These are phyloP conservation scores for Orchestia grillus DNA, from an alignment of 1,140 invertebrate genomes.

Conservation along the genomic window DNA sequence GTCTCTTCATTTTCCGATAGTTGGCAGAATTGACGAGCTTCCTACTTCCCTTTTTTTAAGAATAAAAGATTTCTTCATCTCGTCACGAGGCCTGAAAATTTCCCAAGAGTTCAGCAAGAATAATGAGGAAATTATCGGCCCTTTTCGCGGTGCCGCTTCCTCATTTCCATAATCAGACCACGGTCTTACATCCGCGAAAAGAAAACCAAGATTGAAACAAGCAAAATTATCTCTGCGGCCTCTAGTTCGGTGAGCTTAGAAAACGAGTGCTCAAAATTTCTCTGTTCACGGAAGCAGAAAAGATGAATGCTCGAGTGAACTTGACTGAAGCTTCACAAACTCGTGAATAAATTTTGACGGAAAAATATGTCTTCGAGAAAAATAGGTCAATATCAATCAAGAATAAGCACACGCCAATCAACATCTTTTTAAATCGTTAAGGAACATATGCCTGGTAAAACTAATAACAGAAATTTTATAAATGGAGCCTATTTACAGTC, in stretches of 20 bases:
- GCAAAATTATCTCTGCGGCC: not conserved
- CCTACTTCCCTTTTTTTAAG: not conserved
- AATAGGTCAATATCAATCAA: not conserved
- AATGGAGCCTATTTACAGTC: not conserved
- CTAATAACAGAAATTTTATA: not conserved
- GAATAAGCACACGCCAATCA: not conserved
- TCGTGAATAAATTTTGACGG: too few relatives aligned
- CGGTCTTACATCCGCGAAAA: constrained; percentile 19
- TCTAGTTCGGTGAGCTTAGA: not conserved
- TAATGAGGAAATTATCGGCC: constrained; percentile 40
- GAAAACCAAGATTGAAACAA: not conserved
- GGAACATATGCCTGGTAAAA: not conserved
- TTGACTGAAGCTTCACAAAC: too few relatives aligned
- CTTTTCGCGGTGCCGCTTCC: not conserved
- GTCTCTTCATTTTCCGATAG: not conserved
- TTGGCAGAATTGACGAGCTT: not conserved
- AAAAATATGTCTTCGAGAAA: not conserved
- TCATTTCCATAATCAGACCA: constrained; percentile 21
- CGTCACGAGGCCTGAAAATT: constrained; percentile 25
- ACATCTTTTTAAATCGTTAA: not conserved
- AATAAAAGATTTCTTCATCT: not conserved
- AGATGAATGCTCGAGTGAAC: not conserved
- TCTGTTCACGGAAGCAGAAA: not conserved
- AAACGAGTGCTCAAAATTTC: not conserved
- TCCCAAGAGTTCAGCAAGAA: constrained; percentile 46